phyloP scores from a whole-genome alignment of 2,888 invertebrate genomes.

The Nemoura dubitans region DNA sequence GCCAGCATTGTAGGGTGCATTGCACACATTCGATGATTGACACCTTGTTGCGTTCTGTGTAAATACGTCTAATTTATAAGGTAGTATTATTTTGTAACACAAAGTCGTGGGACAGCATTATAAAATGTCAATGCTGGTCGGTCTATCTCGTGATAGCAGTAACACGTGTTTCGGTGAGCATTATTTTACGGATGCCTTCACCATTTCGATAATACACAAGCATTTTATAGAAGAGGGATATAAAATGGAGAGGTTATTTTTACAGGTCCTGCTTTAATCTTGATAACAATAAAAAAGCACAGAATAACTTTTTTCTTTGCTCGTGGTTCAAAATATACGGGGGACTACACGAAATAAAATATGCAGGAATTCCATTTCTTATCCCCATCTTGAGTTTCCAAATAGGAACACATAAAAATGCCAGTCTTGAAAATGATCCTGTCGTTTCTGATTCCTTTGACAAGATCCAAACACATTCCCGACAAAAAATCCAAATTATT shows the following conservation, averaged over 20 bases:
- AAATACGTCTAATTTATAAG: neutral
- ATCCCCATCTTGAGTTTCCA: conserved; percentile 38
- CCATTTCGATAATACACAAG: conserved; percentile 7
- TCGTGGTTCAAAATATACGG: conserved; percentile 33
- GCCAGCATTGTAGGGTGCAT: neutral
- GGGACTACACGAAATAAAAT: conserved; percentile 26
- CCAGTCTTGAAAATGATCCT: conserved; percentile 42
- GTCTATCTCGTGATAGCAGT: neutral
- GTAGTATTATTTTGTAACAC: neutral
- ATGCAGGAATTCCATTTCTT: conserved; percentile 39
- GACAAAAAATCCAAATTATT: conserved; percentile 39
- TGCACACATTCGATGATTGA: neutral
- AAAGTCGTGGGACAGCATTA: neutral
- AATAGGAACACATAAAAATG: conserved; percentile 41
- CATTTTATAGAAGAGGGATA: neutral
- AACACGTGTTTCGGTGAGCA: neutral
- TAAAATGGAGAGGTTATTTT: neutral
- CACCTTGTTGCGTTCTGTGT: neutral
- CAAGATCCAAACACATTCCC: conserved; percentile 36
- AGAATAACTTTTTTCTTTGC: conserved; percentile 1
- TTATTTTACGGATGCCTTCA: neutral
- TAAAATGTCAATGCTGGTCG: neutral
- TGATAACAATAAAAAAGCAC: conserved; percentile 30
- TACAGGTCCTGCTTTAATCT: neutral
- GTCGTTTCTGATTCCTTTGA: conserved; percentile 34